Conservation (phyloP, 2,113 vertebrate genomes). For the Actenoides lindsayi region DNA sequence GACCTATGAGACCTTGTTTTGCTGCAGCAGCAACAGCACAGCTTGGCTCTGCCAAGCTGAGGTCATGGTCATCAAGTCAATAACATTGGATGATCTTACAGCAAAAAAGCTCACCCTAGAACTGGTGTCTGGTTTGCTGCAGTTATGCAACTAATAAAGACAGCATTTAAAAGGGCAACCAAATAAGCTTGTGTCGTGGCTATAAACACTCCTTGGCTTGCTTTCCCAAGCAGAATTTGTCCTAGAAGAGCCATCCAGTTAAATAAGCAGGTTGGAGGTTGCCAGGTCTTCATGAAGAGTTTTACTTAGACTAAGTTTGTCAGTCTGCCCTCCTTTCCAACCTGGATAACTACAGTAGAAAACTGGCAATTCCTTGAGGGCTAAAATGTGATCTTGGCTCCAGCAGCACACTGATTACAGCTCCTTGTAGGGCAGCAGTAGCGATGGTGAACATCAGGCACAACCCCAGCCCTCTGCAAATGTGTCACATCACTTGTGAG, state of each 20-base stretch:
- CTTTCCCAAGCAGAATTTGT: background rate
- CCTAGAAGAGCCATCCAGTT: background rate
- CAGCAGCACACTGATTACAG: rapidly evolving
- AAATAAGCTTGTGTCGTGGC: background rate
- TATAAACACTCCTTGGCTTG: background rate
- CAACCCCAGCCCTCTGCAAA: background rate
- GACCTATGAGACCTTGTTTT: background rate
- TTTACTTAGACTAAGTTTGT: background rate
- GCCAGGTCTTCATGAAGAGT: background rate
- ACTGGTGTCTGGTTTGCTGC: background rate
- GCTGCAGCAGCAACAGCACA: background rate
- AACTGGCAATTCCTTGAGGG: background rate
- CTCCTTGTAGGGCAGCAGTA: background rate
- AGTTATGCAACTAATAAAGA: background rate
- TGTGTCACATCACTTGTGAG: background rate
- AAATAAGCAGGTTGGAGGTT: background rate
- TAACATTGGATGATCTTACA: rapidly evolving
- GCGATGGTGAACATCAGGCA: background rate
- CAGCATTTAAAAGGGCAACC: background rate
- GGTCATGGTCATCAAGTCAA: rapidly evolving
- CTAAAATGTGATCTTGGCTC: background rate
- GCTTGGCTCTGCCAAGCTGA: background rate
- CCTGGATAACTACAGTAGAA: background rate
- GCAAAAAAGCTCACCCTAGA: background rate
- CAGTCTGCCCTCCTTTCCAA: background rate